Conservation (phyloP, 2,888 invertebrate species). For the Isotomurus palustris region DNA sequence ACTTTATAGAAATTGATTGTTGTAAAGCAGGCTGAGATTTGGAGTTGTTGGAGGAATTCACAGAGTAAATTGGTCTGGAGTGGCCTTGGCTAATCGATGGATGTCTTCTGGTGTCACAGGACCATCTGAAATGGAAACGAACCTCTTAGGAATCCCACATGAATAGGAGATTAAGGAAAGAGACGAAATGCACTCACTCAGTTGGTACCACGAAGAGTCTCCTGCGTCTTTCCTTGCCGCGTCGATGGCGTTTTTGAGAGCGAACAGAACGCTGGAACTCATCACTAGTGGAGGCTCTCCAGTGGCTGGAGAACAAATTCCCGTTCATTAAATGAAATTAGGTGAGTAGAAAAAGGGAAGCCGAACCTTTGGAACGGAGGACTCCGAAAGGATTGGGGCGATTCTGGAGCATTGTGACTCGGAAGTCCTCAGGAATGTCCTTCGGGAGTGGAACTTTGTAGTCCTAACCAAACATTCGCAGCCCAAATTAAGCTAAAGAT, state of each 20-base stretch:
- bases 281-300: conserved; percentile 58
- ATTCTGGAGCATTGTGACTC: conserved; percentile 62
- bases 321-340: neutral
- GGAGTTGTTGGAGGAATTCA: too few species aligned
- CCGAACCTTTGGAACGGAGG: conserved; percentile 62
- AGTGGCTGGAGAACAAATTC: conserved; percentile 51
- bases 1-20: too few species aligned
- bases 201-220: conserved; percentile 57
- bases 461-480: conserved; percentile 26
- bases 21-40: too few species aligned
- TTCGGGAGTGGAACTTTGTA: conserved; percentile 43
- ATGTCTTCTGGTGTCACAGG: conserved; percentile 41
- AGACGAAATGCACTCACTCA: conserved; percentile 53
- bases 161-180: neutral
- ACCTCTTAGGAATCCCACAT: neutral
- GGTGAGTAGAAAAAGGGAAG: neutral
- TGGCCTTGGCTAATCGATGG: conserved; percentile 15
- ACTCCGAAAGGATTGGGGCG: conserved; percentile 63
- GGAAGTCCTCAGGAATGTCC: conserved; percentile 45
- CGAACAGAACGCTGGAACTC: conserved; percentile 56
- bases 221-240: conserved; percentile 64
- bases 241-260: conserved; percentile 64
- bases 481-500: neutral
- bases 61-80: conserved; percentile 20
- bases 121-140: conserved; percentile 23